Conservation (phyloP, 2,888 invertebrate genomes). For the Clepsis dumicolana region DNA sequence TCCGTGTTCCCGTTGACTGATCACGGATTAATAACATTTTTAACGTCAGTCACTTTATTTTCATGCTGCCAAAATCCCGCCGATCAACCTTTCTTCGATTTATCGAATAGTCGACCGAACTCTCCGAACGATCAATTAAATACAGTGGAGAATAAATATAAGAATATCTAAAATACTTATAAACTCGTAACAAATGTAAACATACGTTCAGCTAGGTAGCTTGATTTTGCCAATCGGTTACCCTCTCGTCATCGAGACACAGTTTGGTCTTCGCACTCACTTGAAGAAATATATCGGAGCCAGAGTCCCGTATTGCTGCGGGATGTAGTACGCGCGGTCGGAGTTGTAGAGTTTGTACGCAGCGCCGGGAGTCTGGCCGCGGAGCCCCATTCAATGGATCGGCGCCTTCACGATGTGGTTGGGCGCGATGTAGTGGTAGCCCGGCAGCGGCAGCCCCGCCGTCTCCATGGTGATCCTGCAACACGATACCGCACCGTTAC, state of each 20-base stretch:
- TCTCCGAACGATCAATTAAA: slow-evolving; percentile 73
- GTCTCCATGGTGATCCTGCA: slow-evolving; percentile 98
- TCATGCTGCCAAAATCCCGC: slow-evolving; percentile 53
- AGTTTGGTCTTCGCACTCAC: slow-evolving; percentile 68
- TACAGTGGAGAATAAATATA: slow-evolving; percentile 88
- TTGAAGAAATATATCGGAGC: slow-evolving; percentile 79
- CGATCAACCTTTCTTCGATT: slow-evolving; percentile 52
- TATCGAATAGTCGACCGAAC: slow-evolving; percentile 60
- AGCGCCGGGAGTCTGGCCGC: slow-evolving; percentile 67
- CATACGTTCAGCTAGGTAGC: slow-evolving; percentile 76
- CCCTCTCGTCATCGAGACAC: slow-evolving; percentile 63
- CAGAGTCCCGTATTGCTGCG: slow-evolving; percentile 72
- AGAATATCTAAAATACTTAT: slow-evolving; percentile 90
- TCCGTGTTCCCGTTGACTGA: slow-evolving; percentile 55
- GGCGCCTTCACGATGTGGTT: slow-evolving; percentile 97
- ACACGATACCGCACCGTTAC: slow-evolving; percentile 51
- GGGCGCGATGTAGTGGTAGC: slow-evolving; percentile 96
- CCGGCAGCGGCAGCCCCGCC: slow-evolving; percentile 95
- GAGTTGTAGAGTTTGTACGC: slow-evolving; percentile 59
- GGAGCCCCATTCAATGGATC: slow-evolving; percentile 90
- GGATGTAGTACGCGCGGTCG: slow-evolving; percentile 57
- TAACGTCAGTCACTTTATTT: slow-evolving; percentile 74
- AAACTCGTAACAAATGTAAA: slow-evolving; percentile 87
- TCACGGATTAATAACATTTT: slow-evolving; percentile 64
- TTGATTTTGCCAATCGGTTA: slow-evolving; percentile 71